Base-by-base conservation (phyloP, 2,113 vertebrate species). In the Telmatochromis brichardi region DNA sequence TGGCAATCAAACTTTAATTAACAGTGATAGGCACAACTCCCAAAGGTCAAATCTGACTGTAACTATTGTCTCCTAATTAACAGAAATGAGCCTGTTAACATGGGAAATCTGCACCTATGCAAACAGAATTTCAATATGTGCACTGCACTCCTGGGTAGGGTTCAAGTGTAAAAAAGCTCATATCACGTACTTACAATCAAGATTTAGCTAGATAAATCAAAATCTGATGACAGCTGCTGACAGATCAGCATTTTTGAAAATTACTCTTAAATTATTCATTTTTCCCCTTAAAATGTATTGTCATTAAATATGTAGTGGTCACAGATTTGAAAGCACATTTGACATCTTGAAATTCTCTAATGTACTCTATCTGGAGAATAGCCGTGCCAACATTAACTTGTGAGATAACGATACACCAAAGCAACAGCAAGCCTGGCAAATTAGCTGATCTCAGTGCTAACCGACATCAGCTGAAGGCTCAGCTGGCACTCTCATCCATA, bases 1-100 rank as follows among this genome's bases (percentile, higher is more conserved):
- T 68, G 83, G 87, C 76, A 87, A 84, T 84, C 57, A 35, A 60
- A 73, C 54, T 60, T 82, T 68, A 91, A 90, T 92, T 80, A 93
- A 82, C 2, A 84, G 37, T 82, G 54, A 86, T 33, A 55, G 82
- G 81, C 76, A 86, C 76, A 71, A 65, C 17, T 93, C 90, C 91
- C 89, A 60, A 12, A 37, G 71, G 88, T 37, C 26, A 35, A 54
- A 37, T 81, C 23, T 68, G 50, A 73, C 15, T 81, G 40, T 33
- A 79, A 73, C 80, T 42, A n/a, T 58, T 40, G 51, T 26, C 76
- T 50, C 58, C 68, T 92, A 65, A 87, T 87, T 87, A 83, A 87
- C 57, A 40, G 81, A 81, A 83, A 83, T 11, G 7, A 82, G 6
- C 42, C 53, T 40, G 55, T 55, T 57, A 9, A 81, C 42, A 42